Conservation (phyloP, 2,113 vertebrate genomes). For the Ophthalmolycus amberensis region DNA sequence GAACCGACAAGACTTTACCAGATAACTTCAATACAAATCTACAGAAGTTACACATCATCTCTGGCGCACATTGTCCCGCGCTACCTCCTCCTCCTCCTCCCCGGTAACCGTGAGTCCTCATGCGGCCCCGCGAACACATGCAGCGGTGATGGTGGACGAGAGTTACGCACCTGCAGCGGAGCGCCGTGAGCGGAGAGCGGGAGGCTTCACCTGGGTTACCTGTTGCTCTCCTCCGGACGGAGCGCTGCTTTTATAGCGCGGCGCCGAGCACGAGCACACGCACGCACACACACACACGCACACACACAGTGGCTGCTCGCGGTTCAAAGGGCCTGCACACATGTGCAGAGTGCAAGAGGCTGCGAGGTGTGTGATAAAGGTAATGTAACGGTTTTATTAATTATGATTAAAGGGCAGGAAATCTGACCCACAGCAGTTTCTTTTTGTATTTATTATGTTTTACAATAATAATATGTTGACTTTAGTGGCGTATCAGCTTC, state of each 20-base stretch:
- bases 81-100: not conserved
- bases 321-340: constrained; percentile 63
- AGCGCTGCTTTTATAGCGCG: constrained; percentile 68
- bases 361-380: not conserved
- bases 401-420: not conserved
- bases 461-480: too few relatives aligned
- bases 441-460: too few relatives aligned
- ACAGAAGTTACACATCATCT: not conserved
- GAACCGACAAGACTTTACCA: too few relatives aligned
- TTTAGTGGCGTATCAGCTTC: not conserved
- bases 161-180: constrained; percentile 57
- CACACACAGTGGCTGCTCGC: not conserved
- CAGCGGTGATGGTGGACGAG: too few relatives aligned
- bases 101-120: too few relatives aligned
- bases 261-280: not conserved
- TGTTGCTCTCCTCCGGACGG: constrained; percentile 32
- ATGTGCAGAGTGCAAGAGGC: constrained; percentile 13
- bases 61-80: not conserved
- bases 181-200: constrained; percentile 21
- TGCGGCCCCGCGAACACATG: not conserved
- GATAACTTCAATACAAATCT: not conserved
- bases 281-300: not conserved
- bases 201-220: constrained; percentile 65
- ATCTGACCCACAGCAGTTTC: too few relatives aligned
- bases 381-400: not conserved